Conservation (phyloP, 2,888 invertebrate species). For the Tetramorium bicarinatum region DNA sequence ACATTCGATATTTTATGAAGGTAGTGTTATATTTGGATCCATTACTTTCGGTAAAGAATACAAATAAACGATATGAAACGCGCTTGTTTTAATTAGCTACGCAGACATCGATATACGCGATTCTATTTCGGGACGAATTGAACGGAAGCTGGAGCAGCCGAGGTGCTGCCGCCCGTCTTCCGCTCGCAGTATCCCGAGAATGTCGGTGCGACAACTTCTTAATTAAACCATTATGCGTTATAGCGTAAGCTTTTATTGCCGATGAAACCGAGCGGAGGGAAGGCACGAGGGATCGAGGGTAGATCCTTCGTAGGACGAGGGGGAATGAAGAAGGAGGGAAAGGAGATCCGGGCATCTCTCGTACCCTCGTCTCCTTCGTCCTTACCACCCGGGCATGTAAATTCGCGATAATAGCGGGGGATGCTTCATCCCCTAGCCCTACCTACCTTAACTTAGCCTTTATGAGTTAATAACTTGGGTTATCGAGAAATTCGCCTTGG, state of each 20-base stretch:
- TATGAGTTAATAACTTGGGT: slow-evolving; percentile 86
- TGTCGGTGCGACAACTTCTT: slow-evolving; percentile 81
- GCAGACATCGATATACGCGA: slow-evolving; percentile 13
- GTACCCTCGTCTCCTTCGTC: slow-evolving; percentile 70
- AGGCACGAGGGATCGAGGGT: slow-evolving; percentile 52
- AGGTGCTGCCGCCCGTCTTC: not conserved
- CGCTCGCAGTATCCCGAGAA: slow-evolving; percentile 46
- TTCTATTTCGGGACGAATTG: slow-evolving; percentile 48
- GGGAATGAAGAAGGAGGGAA: slow-evolving; percentile 56
- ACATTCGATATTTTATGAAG: not conserved
- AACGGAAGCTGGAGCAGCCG: slow-evolving; percentile 31
- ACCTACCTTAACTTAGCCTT: slow-evolving; percentile 83
- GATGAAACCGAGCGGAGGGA: slow-evolving; percentile 61
- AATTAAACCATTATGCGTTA: slow-evolving; percentile 85
- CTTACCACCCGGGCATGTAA: slow-evolving; percentile 81
- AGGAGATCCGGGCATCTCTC: slow-evolving; percentile 59
- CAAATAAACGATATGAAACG: slow-evolving; percentile 17
- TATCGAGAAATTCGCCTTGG: slow-evolving; percentile 84
- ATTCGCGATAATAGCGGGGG: slow-evolving; percentile 85
- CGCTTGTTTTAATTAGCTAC: slow-evolving; percentile 47
- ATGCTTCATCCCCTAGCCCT: slow-evolving; percentile 78
- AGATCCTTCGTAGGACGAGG: slow-evolving; percentile 55
- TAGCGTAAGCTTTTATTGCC: slow-evolving; percentile 82
- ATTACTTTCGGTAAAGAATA: not conserved
- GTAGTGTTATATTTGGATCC: not conserved